Evolutionary conservation across 2,888 invertebrate genomes (phyloP), one percentile per base, ranked within the genome.

Genomic region (Hypomecis atomaria): DNA sequence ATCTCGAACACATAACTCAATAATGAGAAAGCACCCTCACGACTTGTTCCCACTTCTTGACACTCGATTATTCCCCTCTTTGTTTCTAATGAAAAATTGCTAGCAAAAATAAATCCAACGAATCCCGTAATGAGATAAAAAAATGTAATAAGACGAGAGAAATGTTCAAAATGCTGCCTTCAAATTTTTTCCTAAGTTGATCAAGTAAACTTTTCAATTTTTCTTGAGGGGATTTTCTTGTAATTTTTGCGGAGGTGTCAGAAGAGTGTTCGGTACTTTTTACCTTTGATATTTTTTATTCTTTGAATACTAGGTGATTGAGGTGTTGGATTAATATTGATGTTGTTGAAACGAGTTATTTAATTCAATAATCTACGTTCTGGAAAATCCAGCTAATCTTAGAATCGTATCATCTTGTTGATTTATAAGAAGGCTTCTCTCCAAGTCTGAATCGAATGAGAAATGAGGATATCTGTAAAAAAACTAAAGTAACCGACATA

Each of bases 41-140:
- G 42, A 34, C 42, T 48, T n/a, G 52, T 44, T 38, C 47, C 56
- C 56, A 56, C 56, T 56, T 47, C 47, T 40, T 47, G 56, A 56
- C 47, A 56, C 56, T 56, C 56, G 56, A 56, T 69, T 65, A 67
- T 63, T 59, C 68, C 69, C 68, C 67, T 69, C 60, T 67, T 68
- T 71, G 59, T 68, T 70, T 66, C 65, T 71, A 69, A 74, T 72
- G 70, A 72, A 73, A 73, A 71, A 69, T 69, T 58, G 67, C 71
- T 66, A 61, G 62, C 65, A 68, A 69, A 67, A 67, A 56, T 56
- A 56, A 56, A 56, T 56, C 47, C 56, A 33, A 5, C 45, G n/a
- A 56, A 71, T 66, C 60, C 66, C 54, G 69, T 71, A 71, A 73
- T 69, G 70, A 73, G 69, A 63, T 71, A 67, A 65, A 48, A 66